Conservation (phyloP, 2,888 invertebrate genomes). For the Stenurella melanura region DNA sequence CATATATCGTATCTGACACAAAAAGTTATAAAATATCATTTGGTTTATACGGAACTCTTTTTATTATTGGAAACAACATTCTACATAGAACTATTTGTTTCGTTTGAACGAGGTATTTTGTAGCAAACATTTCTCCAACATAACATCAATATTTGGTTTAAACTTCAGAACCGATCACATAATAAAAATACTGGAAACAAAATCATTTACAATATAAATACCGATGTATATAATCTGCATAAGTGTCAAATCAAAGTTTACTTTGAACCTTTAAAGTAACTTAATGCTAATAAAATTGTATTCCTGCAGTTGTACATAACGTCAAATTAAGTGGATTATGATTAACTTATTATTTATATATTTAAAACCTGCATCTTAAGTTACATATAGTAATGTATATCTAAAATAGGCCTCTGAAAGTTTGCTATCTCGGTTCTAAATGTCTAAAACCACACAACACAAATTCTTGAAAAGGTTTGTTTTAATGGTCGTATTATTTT, state of each 20-base stretch:
- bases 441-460: no score
- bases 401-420: no score
- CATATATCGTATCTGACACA: neutral
- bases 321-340: neutral
- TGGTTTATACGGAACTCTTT: neutral
- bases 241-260: neutral
- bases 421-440: no score
- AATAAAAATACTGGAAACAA: neutral
- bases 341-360: no score
- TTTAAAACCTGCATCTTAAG: no score
- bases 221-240: neutral
- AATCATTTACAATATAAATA: neutral
- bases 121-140: neutral
- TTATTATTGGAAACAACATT: neutral
- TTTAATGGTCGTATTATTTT: no score
- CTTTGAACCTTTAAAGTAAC: neutral
- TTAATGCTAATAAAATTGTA: neutral
- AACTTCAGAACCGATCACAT: neutral
- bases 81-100: neutral
- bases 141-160: neutral
- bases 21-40: conserved; percentile 4
- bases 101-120: neutral
- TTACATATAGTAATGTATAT: no score
- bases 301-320: neutral
- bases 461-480: no score